phyloP scores from a whole-genome alignment of 2,888 invertebrate genomes.

The Xestoiulus laeticollis region DNA sequence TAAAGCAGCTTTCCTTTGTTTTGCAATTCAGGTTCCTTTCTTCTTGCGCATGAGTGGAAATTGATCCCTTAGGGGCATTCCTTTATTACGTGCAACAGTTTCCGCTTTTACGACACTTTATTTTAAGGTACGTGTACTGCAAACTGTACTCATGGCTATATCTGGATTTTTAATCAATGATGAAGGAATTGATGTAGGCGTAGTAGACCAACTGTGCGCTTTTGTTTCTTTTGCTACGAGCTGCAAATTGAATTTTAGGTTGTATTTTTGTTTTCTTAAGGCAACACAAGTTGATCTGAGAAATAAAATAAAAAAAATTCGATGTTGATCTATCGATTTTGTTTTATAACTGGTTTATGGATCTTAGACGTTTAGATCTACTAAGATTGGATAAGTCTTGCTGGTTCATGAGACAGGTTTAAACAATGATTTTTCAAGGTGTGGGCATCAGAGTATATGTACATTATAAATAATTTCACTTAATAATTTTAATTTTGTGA shows the following conservation, averaged over 20 bases:
- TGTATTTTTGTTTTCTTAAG: background rate
- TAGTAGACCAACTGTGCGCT: background rate
- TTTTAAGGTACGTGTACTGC: background rate
- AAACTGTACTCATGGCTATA: background rate
- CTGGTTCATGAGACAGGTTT: background rate
- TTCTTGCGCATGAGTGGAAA: slow-evolving; percentile 15
- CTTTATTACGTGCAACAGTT: slow-evolving; percentile 41
- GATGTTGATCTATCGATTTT: background rate
- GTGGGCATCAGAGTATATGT: background rate
- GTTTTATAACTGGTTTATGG: background rate
- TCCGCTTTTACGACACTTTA: slow-evolving; percentile 32
- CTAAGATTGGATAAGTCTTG: background rate
- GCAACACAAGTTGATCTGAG: background rate
- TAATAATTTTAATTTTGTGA: too few species aligned
- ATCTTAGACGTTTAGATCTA: background rate
- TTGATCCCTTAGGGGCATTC: slow-evolving; percentile 35
- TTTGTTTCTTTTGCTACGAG: background rate
- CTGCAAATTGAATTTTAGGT: slow-evolving; percentile 25
- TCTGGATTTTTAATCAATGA: slow-evolving; percentile 35
- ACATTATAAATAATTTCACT: background rate
- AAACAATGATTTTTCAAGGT: background rate
- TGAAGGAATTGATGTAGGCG: slow-evolving; percentile 17
- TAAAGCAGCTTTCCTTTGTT: slow-evolving; percentile 5
- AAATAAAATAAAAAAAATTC: background rate
- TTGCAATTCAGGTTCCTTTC: slow-evolving; percentile 21